Percentiles rank a stretch among this genome's conserved stretches.
phyloP scores from a whole-genome alignment of 1,140 invertebrate species.

The Pseudomyrmex dendroicus region DNA sequence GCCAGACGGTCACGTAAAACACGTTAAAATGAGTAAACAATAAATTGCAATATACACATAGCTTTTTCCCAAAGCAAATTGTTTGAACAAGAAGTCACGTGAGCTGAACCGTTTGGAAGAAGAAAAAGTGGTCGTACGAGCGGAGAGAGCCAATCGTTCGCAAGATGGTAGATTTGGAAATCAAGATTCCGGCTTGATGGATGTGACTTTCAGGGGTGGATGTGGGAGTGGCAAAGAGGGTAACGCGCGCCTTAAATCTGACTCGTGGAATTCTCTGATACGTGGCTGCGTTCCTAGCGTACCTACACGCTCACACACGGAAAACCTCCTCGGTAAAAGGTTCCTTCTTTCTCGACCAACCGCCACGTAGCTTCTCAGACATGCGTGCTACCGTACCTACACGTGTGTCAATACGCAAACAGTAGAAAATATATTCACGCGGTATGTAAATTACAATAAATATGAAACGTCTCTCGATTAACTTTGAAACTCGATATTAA shows the following conservation, averaged over 20 bases:
- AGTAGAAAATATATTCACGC: neutral
- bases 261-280: slow-evolving; percentile 55
- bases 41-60: slow-evolving; percentile 2
- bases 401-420: neutral
- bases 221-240: slow-evolving; percentile 71
- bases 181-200: slow-evolving; percentile 69
- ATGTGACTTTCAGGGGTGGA: slow-evolving; percentile 64
- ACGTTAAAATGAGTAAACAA: too few relatives aligned
- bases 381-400: slow-evolving; percentile 58
- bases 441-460: too few relatives aligned
- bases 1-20: too few relatives aligned
- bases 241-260: slow-evolving; percentile 57
- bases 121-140: slow-evolving; percentile 28
- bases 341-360: slow-evolving; percentile 66
- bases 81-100: slow-evolving; percentile 48
- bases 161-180: slow-evolving; percentile 68
- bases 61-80: neutral
- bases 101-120: slow-evolving; percentile 23
- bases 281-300: slow-evolving; percentile 50
- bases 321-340: slow-evolving; percentile 50
- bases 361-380: slow-evolving; percentile 44
- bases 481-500: too few relatives aligned
- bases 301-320: slow-evolving; percentile 63
- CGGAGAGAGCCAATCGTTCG: slow-evolving; percentile 41
- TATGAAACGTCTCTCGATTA: too few relatives aligned